Conservation (phyloP, 2,797 vertebrate species). For the Tachyglossus aculeatus region DNA sequence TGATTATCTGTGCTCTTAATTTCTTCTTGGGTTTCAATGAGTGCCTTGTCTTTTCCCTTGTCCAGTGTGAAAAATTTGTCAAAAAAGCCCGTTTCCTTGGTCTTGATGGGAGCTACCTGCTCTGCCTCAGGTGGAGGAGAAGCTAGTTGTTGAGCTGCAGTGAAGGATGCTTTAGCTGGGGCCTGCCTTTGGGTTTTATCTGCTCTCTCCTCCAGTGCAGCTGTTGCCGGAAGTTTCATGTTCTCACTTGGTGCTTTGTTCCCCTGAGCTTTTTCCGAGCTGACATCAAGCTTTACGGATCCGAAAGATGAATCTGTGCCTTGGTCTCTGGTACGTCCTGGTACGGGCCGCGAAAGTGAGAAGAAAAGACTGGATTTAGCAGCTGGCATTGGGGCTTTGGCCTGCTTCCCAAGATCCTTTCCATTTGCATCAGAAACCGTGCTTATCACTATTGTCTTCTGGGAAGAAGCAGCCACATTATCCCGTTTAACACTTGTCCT, state of each 20-base stretch:
- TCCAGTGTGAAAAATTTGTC: conserved; percentile 82
- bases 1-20: background rate
- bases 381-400: conserved; percentile 64
- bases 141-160: background rate
- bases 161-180: background rate
- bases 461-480: conserved; percentile 62
- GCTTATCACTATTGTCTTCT: conserved; percentile 59
- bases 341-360: conserved; percentile 70
- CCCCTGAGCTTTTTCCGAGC: background rate
- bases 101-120: background rate
- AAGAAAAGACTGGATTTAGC: conserved; percentile 70
- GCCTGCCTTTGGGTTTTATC: conserved; percentile 41
- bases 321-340: conserved; percentile 68
- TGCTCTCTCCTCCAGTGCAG: background rate
- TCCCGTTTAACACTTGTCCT: conserved; percentile 63
- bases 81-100: conserved; percentile 68
- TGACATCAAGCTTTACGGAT: conserved; percentile 38
- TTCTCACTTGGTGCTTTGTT: conserved; percentile 63
- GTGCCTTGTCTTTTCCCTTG: conserved; percentile 52
- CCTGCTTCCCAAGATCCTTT: conserved; percentile 61
- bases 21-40: conserved; percentile 36
- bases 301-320: conserved; percentile 45
- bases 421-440: conserved; percentile 39
- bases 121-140: conserved; percentile 22
- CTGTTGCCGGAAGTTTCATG: conserved; percentile 16